Evolutionary conservation across 2,113 vertebrate species (phyloP).

Genomic region (Centropus bengalensis): DNA sequence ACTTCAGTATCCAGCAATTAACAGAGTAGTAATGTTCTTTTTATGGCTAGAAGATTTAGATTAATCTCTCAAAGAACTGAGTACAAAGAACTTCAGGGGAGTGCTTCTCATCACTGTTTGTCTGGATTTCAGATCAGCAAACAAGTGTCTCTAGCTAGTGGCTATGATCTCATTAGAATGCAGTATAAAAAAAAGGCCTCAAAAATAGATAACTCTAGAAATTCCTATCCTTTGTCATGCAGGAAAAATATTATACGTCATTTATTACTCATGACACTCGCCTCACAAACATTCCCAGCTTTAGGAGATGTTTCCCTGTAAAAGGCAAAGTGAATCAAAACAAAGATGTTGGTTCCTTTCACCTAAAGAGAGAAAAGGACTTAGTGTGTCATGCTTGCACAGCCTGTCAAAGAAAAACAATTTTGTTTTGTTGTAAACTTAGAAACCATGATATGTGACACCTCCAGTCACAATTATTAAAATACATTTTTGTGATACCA

Average conservation of each 20-base stretch:
- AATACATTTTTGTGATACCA: neutral
- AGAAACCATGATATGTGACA: neutral
- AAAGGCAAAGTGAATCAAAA: neutral
- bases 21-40: neutral
- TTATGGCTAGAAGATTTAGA: neutral
- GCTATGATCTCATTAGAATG: neutral
- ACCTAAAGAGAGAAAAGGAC: neutral
- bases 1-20: neutral
- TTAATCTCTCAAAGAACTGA: neutral
- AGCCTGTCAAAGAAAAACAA: neutral
- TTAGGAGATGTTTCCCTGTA: neutral
- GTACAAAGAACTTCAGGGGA: neutral
- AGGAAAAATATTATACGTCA: neutral
- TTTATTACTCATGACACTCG: neutral
- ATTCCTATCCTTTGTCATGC: neutral
- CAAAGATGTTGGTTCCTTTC: neutral
- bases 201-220: neutral
- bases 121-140: neutral
- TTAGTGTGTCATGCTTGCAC: neutral
- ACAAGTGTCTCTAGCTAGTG: neutral
- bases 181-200: neutral
- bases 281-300: neutral
- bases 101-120: neutral
- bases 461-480: neutral
- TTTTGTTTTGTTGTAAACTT: neutral